Base-by-base conservation (phyloP, 2,888 invertebrate species). In the Dryocosmus kuriphilus region DNA sequence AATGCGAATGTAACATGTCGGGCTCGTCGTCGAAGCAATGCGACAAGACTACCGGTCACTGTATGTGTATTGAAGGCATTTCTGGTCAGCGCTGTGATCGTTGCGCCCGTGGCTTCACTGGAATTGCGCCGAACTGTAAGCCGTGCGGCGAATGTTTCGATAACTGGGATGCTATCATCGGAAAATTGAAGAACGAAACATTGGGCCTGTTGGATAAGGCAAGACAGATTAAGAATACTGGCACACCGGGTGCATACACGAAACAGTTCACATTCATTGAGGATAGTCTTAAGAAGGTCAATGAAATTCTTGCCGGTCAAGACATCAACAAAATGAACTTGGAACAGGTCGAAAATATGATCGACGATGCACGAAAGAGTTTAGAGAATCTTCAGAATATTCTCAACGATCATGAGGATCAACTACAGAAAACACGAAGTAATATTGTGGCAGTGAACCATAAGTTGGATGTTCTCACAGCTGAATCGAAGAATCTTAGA, bases 101-200 rank as follows among this genome's bases (percentile, higher is more conserved):
- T 85, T 99, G 98, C 90, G 98, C 97, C 35, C 94, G 99, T 83
- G 99, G 99, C 0, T 99, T 97, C 89, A 94, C 97, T 75, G 99
- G 99, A 19, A 93, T 94, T 80, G 97, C 98, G 79, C 98, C 99
- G 0, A 93, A 95, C 86, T 99, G 99, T 90, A 94, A 95, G 75
- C 96, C 98, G 1, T 99, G 99, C 91, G 99, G 99, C 24, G 99
- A 99, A 92, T 99, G 99, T 92, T 99, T 99, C 91, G 97, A 98
- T 90, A 99, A 98, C 91, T 99, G 99, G 99, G 99, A 99, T 92
- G 89, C 94, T 75, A 96, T 98, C 80, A 94, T 99, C 77, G 94
- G 94, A 82, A 95, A 95, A 65, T 90, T 96, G 35, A 94, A 93
- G 91, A 95, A 94, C 83, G 95, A 97, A 91, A 98, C n/a, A n/a